Conservation (phyloP, 1,140 invertebrate species). For the Conopomorpha cramerella region DNA sequence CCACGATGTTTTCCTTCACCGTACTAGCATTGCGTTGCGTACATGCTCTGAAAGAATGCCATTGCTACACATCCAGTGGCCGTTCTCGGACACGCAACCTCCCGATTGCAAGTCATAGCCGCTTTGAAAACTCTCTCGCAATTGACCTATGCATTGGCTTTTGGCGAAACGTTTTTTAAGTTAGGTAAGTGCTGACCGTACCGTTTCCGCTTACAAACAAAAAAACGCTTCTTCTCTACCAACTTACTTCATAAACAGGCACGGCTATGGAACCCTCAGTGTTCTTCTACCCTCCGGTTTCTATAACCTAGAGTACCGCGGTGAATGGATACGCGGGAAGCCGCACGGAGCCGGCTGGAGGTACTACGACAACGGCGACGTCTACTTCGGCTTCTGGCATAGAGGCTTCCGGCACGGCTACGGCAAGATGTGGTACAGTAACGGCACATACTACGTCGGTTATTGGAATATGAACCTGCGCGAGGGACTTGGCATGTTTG, state of each 20-base stretch:
- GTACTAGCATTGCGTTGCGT: too few species aligned
- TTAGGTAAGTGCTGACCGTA: not conserved
- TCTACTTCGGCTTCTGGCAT: conserved; percentile 68
- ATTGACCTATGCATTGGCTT: too few species aligned
- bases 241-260: too few species aligned
- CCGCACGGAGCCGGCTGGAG: conserved; percentile 60
- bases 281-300: conserved; percentile 28
- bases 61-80: too few species aligned
- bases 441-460: conserved; percentile 63
- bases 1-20: too few species aligned
- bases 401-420: conserved; percentile 64
- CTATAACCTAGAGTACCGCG: conserved; percentile 46
- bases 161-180: not conserved
- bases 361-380: conserved; percentile 61
- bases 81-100: too few species aligned
- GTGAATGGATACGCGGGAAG: conserved; percentile 58
- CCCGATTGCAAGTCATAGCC: too few species aligned
- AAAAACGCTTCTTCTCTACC: conserved; percentile 13
- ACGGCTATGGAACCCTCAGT: conserved; percentile 47
- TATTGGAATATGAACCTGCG: conserved; percentile 41
- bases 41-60: too few species aligned
- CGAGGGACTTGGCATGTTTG: conserved; percentile 53
- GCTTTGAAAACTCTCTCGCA: too few species aligned
- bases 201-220: conserved; percentile 2
- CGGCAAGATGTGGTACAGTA: conserved; percentile 64